Conservation (phyloP, 2,113 vertebrate species). For the Heloderma charlesbogerti region DNA sequence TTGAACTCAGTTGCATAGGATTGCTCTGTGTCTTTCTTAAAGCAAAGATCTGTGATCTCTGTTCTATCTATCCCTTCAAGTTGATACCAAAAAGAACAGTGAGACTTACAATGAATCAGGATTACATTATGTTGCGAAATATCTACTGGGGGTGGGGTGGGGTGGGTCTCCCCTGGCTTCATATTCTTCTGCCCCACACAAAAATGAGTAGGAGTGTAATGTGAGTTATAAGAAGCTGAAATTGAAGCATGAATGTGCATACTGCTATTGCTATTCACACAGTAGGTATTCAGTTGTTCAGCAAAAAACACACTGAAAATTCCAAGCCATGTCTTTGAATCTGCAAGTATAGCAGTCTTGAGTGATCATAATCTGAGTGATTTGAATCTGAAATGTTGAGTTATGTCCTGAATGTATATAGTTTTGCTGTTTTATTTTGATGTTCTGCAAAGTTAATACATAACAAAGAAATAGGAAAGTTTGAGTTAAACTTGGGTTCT, state of each 20-base stretch:
- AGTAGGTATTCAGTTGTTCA: background rate
- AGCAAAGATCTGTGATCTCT: background rate
- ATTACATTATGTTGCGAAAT: background rate
- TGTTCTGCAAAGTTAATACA: background rate
- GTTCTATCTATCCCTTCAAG: background rate
- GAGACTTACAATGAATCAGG: background rate
- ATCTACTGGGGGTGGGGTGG: background rate
- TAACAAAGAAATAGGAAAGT: background rate
- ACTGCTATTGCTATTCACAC: background rate
- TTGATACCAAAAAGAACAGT: background rate
- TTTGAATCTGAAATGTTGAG: background rate
- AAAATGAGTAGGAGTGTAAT: background rate
- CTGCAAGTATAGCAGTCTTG: background rate
- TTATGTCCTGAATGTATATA: too few species aligned
- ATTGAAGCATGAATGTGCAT: background rate
- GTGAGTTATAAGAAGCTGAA: background rate
- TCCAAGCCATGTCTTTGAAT: background rate
- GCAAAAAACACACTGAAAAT: background rate
- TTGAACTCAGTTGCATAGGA: background rate
- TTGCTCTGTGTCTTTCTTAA: background rate
- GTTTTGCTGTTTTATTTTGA: background rate
- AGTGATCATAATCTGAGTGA: too few species aligned
- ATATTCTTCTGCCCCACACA: background rate
- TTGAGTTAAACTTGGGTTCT: background rate
- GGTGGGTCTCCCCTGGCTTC: background rate